Base-by-base conservation (phyloP, 2,113 vertebrate genomes). In the Gnathonemus echidnorhynchus region DNA sequence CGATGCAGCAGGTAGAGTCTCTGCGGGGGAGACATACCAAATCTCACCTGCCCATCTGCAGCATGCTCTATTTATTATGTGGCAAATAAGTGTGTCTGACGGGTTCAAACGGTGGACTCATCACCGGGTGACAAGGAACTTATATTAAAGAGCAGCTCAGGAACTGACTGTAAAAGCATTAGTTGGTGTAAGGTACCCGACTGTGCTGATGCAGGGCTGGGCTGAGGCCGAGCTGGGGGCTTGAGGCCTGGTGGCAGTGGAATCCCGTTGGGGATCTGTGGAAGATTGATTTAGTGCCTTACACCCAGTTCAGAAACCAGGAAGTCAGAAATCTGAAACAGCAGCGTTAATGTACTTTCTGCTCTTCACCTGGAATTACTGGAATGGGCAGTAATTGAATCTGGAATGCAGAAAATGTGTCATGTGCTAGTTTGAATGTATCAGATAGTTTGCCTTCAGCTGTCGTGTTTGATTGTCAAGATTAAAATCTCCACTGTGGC, bases 231-330 rank as follows among this genome's bases (percentile, higher is more conserved):
- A 49, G 93, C 93, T 35, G 96, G 96, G 0, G 96, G 96, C 58
- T 94, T 93, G n/a, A 96, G 92, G 90, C 90, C 94, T 0, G 96
- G 95, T 5, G 96, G 96, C 49, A 95, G 94, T 19, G 96, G 96
- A 86, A 96, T 96, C 74, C 96, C 96, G 90, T 88, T 95, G 21
- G 95, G 92, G 84, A 94, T 6, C 95, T 96, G 92, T 42, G 48
- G 87, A 80, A n/a, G 19, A 87, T 24, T 5, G 53, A 31, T 56
- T 53, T 49, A 74, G 39, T 3, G 21, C 53, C 50, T 27, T 74
- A 39, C 53, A 27, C 48, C 42, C 52, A n/a, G 19, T 56, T 50
- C 74, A 70, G 27, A 48, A 88, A 85, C 3, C 35, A 84, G 52
- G 48, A 58, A 17, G 35, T 58, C 53, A 83, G 8, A 53, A 19